Evolutionary conservation across 2,888 invertebrate species (phyloP).

Genomic region (Dasypolia templi): DNA sequence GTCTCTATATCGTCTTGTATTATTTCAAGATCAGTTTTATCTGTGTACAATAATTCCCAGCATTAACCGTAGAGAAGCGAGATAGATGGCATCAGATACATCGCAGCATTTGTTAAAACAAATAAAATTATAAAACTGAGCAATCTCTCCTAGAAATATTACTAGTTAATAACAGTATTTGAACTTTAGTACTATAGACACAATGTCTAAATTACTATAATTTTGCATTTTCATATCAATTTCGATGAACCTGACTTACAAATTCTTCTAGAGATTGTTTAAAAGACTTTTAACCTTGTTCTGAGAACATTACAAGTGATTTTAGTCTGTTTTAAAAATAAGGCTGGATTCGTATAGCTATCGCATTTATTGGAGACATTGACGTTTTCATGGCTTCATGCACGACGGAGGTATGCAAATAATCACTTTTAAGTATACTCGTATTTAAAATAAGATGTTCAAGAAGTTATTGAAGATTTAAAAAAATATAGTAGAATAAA

Average conservation of each 20-base stretch:
- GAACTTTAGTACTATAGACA: conserved; percentile 11
- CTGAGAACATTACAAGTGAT: not conserved
- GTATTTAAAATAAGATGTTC: conserved; percentile 53
- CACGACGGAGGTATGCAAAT: conserved; percentile 63
- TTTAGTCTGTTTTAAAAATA: conserved; percentile 28
- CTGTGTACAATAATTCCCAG: conserved; percentile 15
- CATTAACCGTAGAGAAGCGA: conserved; percentile 3
- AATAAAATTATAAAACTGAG: conserved; percentile 37
- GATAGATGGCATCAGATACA: conserved; percentile 37
- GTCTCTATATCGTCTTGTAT: not conserved
- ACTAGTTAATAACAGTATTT: conserved; percentile 20
- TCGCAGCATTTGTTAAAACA: conserved; percentile 35
- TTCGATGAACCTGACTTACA: conserved; percentile 42
- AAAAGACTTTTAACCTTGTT: conserved; percentile 33
- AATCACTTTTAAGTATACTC: conserved; percentile 53
- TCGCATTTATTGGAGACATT: conserved; percentile 63
- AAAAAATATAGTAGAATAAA: conserved; percentile 22
- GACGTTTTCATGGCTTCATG: conserved; percentile 71
- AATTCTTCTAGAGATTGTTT: not conserved
- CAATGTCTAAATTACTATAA: conserved; percentile 51
- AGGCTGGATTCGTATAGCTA: conserved; percentile 47
- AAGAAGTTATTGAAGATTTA: conserved; percentile 30
- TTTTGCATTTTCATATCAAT: conserved; percentile 52
- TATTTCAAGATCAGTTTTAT: conserved; percentile 24
- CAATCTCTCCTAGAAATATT: conserved; percentile 14